Percentiles rank a stretch among this genome's conserved stretches.
phyloP scores from a whole-genome alignment of 2,888 invertebrate genomes.

The Andrena praecox region DNA sequence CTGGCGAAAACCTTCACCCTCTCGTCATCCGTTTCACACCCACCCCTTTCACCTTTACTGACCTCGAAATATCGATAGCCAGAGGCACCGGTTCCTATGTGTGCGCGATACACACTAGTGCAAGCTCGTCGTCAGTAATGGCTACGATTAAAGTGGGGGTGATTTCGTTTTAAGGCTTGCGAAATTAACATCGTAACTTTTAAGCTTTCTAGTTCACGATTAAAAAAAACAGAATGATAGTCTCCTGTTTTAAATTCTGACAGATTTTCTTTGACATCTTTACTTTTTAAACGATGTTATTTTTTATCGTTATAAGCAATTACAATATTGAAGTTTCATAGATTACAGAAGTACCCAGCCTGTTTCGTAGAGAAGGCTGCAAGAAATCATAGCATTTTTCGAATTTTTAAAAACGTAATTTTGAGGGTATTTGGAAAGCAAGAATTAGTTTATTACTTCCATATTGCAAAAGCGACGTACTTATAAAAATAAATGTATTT shows the following conservation, averaged over 20 bases:
- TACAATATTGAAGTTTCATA: too few relatives aligned
- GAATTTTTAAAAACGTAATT: too few relatives aligned
- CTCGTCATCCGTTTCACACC: constrained; percentile 71
- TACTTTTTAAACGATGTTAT: not conserved
- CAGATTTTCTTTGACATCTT: not conserved
- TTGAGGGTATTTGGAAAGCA: too few relatives aligned
- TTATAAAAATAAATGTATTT: too few relatives aligned
- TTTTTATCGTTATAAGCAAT: not conserved
- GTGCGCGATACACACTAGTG: constrained; percentile 50
- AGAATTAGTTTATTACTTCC: too few relatives aligned
- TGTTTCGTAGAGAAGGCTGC: too few relatives aligned
- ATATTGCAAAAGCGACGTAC: too few relatives aligned
- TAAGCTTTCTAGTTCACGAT: constrained; percentile 27
- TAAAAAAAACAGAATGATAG: constrained; percentile 3
- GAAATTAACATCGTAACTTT: constrained; percentile 66
- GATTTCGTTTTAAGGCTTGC: constrained; percentile 67
- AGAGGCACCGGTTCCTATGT: constrained; percentile 63
- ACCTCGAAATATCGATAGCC: constrained; percentile 75
- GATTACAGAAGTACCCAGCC: too few relatives aligned
- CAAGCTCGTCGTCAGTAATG: constrained; percentile 67
- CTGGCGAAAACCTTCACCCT: constrained; percentile 69
- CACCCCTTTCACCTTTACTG: constrained; percentile 73
- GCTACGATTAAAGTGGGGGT: constrained; percentile 71
- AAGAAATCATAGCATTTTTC: too few relatives aligned
- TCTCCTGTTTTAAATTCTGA: not conserved